Base-by-base conservation (phyloP, 2,113 vertebrate species). In the Apodemus sylvaticus region DNA sequence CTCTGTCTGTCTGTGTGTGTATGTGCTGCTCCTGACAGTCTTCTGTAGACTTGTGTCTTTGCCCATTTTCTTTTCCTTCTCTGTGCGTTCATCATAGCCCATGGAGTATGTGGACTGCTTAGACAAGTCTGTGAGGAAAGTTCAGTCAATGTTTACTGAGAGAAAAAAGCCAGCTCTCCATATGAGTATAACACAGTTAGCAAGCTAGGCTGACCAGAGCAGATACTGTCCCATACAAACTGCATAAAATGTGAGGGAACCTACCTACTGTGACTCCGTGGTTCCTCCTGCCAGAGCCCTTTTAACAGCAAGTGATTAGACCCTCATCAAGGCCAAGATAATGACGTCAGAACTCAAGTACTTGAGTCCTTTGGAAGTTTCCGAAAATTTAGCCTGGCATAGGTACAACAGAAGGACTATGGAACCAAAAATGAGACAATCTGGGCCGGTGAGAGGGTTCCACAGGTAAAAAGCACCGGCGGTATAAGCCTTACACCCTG, bases 71-170 rank as follows among this genome's bases (percentile, higher is more conserved):
- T 92, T 70, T 64, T 10, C 53, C 31, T 11, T 91, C 55, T 34
- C 55, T 34, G 73, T 0, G 60, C 51, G 77, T 62, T 74, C 68
- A 66, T 92, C 24, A 31, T 83, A 89, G 89, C 77, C 83, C 79
- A 22, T 31, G 34, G 76, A 36, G 31, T 86, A 22, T 82, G 42
- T 42, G 11, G 74, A 87, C 48, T 79, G 82, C 29, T 53, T 86
- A 7, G 55, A 76, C 42, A 70, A 87, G 55, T 89, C 81, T 64
- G 26, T 64, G 26, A 7, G 42, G 62, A 97, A 95, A 48, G 29
- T 36, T 82, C 60, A 87, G 86, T 94, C 78, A 89, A 73, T 82
- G 48, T 85, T 88, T 39, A 24, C 66, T 29, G 51, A 94, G 77
- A 94, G 81, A 89, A 93, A 95, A 90, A 77, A 34, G 31, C 24